Conservation (phyloP, 2,888 invertebrate species). For the Leptopterna dolabrata region DNA sequence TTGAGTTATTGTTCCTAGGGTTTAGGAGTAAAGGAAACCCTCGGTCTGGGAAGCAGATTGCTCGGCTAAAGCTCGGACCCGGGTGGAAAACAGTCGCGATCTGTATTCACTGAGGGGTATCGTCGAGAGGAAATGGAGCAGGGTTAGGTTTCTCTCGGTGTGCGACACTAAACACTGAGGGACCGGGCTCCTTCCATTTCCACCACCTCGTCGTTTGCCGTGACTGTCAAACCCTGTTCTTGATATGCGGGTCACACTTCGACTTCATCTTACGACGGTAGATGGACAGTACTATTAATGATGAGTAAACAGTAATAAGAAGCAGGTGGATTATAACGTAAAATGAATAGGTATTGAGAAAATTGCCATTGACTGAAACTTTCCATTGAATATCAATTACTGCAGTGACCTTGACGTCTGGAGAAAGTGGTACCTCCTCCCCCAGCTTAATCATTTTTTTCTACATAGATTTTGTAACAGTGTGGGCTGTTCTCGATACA, state of each 20-base stretch:
- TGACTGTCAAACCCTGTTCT: conserved; percentile 4
- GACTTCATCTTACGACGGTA: not conserved
- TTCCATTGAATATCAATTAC: no score
- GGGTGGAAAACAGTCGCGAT: conserved; percentile 6
- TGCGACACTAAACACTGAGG: not conserved
- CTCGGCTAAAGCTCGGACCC: not conserved
- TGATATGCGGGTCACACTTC: not conserved
- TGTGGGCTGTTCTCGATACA: no score
- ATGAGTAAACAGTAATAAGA: no score
- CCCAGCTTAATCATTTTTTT: no score
- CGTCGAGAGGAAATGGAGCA: conserved; percentile 16
- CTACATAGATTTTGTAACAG: no score
- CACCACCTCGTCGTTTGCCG: not conserved
- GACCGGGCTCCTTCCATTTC: not conserved
- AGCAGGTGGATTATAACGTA: no score
- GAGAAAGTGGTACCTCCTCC: no score
- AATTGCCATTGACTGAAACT: no score
- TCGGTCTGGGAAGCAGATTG: not conserved
- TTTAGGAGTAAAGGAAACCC: not conserved
- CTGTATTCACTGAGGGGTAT: conserved; percentile 29
- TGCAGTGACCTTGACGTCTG: no score
- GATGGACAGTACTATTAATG: not conserved
- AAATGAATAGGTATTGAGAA: no score
- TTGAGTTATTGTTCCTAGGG: conserved; percentile 22
- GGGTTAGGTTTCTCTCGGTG: not conserved